Conservation (phyloP, 2,113 vertebrate genomes). For the Boleophthalmus pectinirostris region DNA sequence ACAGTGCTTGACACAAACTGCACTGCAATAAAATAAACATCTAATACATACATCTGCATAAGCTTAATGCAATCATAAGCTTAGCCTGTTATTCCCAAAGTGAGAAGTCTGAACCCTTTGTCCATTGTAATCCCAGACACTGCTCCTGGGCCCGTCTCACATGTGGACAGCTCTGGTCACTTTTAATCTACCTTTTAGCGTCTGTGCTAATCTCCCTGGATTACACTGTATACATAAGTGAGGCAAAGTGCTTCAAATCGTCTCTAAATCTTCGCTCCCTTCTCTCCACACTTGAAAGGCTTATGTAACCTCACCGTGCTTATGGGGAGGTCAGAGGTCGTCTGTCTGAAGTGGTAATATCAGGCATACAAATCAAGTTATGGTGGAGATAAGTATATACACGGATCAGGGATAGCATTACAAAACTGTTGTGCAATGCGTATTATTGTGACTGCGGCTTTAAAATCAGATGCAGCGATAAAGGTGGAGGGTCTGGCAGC, state of each 20-base stretch:
- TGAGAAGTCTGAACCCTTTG: constrained; percentile 14
- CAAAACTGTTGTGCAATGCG: neutral
- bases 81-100: neutral
- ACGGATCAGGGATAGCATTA: neutral
- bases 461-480: neutral
- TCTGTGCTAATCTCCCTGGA: constrained; percentile 63
- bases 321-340: constrained; percentile 34
- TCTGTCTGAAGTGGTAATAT: neutral
- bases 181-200: constrained; percentile 61
- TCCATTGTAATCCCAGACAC: constrained; percentile 44
- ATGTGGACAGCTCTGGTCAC: constrained; percentile 31
- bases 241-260: constrained; percentile 56
- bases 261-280: constrained; percentile 36
- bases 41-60: neutral
- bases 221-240: constrained; percentile 53
- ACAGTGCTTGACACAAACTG: no score
- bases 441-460: neutral
- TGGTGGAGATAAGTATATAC: neutral
- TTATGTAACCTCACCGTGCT: constrained; percentile 18
- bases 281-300: constrained; percentile 19
- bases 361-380: neutral
- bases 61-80: neutral
- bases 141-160: constrained; percentile 13
- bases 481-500: no score
- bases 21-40: no score